A percentile compares a stretch with the other conserved stretches of the same genome.
Evolutionary conservation across 2,888 invertebrate genomes (phyloP).

Genomic region (Ichneumoninae sp.): DNA sequence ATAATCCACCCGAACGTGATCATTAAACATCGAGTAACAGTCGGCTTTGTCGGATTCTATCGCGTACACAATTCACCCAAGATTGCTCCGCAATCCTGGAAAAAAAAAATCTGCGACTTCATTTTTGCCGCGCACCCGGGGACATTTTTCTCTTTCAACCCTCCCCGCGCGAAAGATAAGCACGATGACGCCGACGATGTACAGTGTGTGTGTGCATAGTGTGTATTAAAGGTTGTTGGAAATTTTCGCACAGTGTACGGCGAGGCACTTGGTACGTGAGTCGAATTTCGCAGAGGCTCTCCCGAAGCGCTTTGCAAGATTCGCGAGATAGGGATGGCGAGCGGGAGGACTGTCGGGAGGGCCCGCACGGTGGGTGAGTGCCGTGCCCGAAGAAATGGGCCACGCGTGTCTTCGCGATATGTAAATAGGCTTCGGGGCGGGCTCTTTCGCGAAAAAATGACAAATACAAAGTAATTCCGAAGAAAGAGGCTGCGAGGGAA

Average conservation of each 20-base stretch:
- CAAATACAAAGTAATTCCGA: slow-evolving; percentile 12
- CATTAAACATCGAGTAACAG: not conserved
- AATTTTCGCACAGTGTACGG: slow-evolving; percentile 56
- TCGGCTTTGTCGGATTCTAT: not conserved
- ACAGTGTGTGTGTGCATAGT: slow-evolving; percentile 49
- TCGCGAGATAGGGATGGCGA: slow-evolving; percentile 7
- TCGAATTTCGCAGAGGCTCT: slow-evolving; percentile 48
- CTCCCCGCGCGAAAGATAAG: slow-evolving; percentile 40
- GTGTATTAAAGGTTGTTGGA: slow-evolving; percentile 57
- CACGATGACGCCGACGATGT: slow-evolving; percentile 44
- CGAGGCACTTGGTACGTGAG: slow-evolving; percentile 47
- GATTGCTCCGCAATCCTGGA: slow-evolving; percentile 32
- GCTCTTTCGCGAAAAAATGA: slow-evolving; percentile 23
- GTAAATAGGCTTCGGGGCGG: slow-evolving; percentile 18
- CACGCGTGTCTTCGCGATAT: slow-evolving; percentile 27
- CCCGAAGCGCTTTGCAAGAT: not conserved
- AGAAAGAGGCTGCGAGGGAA: slow-evolving; percentile 5
- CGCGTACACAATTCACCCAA: not conserved
- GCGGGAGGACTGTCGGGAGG: not conserved
- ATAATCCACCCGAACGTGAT: not conserved
- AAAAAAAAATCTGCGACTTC: slow-evolving; percentile 21
- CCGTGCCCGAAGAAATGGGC: slow-evolving; percentile 35
- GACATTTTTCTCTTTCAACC: slow-evolving; percentile 33
- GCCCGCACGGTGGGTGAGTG: not conserved
- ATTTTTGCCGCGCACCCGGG: slow-evolving; percentile 41